A percentile compares a stretch with the other conserved stretches of the same genome.
phyloP scores from a whole-genome alignment of 2,797 vertebrate species.

The Poecilia velifera region DNA sequence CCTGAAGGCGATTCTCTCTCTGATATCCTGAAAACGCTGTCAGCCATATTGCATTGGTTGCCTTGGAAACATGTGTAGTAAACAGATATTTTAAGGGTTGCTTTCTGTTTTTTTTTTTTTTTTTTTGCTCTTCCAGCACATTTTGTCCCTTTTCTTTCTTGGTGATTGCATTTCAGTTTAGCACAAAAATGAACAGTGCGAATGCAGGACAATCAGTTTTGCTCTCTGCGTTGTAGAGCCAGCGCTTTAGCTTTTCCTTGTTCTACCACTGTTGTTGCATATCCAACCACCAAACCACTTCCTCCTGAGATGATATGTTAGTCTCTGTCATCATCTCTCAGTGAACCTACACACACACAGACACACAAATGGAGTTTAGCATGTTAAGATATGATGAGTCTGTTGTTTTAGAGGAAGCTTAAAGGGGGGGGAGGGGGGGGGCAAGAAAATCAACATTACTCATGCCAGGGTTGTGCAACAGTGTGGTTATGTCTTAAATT shows the following conservation, averaged over 20 bases:
- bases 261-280: conserved; percentile 23
- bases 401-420: conserved; percentile 49
- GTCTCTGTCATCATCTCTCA: conserved; percentile 24
- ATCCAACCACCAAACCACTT: conserved; percentile 62
- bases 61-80: conserved; percentile 50
- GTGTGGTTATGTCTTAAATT: conserved; percentile 52
- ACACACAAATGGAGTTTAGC: neutral
- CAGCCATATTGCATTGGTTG: conserved; percentile 57
- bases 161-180: neutral
- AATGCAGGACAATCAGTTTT: neutral
- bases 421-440: neutral
- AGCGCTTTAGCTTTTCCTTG: conserved; percentile 20
- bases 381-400: conserved; percentile 25
- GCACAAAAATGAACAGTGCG: neutral
- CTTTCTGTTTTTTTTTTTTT: conserved; percentile 12
- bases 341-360: neutral
- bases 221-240: conserved; percentile 12
- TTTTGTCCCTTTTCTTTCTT: conserved; percentile 19
- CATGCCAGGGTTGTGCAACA: conserved; percentile 32
- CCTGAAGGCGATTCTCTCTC: conserved; percentile 52
- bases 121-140: neutral
- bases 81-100: conserved; percentile 36
- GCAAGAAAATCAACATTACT: conserved; percentile 10
- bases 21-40: conserved; percentile 27
- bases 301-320: conserved; percentile 36